A percentile compares a stretch with the other conserved stretches of the same genome.
Evolutionary conservation across 1,140 invertebrate genomes (phyloP).

Genomic region (Eubasilissa regina): DNA sequence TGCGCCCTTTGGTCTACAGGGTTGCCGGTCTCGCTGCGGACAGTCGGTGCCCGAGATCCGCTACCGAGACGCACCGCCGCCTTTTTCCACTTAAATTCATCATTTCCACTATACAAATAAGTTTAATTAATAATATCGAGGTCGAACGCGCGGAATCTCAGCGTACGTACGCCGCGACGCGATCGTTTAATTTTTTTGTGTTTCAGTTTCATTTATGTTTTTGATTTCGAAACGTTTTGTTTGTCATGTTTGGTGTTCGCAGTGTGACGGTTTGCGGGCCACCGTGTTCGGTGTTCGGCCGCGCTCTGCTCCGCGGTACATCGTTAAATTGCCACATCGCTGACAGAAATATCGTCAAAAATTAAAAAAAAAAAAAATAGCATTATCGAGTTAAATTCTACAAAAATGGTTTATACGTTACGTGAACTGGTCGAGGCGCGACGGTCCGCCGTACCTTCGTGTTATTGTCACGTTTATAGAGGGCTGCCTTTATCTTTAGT

Average conservation of each 20-base stretch:
- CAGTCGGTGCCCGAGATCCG: constrained; percentile 59
- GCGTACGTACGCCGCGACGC: constrained; percentile 29
- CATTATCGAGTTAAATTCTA: no score
- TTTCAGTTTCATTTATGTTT: constrained; percentile 29
- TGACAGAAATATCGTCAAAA: background rate
- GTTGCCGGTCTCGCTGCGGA: constrained; percentile 54
- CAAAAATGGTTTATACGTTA: no score
- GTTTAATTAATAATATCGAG: constrained; percentile 42
- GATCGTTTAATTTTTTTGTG: constrained; percentile 22
- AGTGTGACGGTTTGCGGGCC: constrained; percentile 25
- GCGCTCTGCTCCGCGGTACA: background rate
- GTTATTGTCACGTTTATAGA: constrained; percentile 5
- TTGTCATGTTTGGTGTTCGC: constrained; percentile 47
- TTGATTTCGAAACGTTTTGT: constrained; percentile 36
- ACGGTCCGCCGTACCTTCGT: background rate
- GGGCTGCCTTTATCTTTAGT: background rate
- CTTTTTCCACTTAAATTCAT: constrained; percentile 56
- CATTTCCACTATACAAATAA: constrained; percentile 45
- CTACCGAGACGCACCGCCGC: constrained; percentile 52
- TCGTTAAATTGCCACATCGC: background rate
- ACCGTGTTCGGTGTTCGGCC: constrained; percentile 12
- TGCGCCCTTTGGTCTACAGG: constrained; percentile 55
- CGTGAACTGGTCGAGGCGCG: background rate
- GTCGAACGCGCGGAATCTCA: constrained; percentile 35
- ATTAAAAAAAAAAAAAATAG: no score